phyloP scores from a whole-genome alignment of 2,797 vertebrate genomes.

The Gouania willdenowi region DNA sequence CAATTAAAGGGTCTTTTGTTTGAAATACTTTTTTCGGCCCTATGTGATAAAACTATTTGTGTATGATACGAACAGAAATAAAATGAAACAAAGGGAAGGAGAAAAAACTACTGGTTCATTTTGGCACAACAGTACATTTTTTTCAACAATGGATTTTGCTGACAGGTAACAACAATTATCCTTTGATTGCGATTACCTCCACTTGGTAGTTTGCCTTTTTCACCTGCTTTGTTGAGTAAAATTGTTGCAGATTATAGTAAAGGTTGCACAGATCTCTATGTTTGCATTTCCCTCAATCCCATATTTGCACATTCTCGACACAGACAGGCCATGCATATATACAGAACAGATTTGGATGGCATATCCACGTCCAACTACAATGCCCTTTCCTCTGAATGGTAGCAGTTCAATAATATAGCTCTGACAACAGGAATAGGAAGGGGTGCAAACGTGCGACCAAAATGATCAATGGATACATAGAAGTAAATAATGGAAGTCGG shows the following conservation, averaged over 20 bases:
- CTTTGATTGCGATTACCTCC: too few species aligned
- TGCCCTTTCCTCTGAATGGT: constrained; percentile 58
- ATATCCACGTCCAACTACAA: constrained; percentile 54
- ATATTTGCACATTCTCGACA: constrained; percentile 68
- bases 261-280: constrained; percentile 46
- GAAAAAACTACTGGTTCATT: too few species aligned
- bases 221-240: background rate
- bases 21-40: constrained; percentile 24
- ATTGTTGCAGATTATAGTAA: constrained; percentile 30
- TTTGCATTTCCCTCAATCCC: constrained; percentile 57
- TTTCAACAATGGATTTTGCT: background rate
- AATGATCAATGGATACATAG: too few species aligned
- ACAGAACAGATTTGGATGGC: constrained; percentile 73
- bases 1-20: constrained; percentile 46
- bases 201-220: background rate
- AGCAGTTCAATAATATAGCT: constrained; percentile 56
- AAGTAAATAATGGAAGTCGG: too few species aligned
- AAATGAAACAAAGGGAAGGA: constrained; percentile 1
- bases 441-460: constrained; percentile 5
- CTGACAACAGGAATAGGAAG: constrained; percentile 3
- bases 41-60: too few species aligned
- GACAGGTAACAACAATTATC: too few species aligned
- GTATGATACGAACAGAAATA: too few species aligned
- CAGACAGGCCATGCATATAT: constrained; percentile 71
- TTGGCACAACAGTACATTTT: background rate